Percentiles rank a stretch among this genome's conserved stretches.
These are phyloP conservation scores for Eueides isabella DNA, from an alignment of 1,140 invertebrate species.

Conservation along the genomic window DNA sequence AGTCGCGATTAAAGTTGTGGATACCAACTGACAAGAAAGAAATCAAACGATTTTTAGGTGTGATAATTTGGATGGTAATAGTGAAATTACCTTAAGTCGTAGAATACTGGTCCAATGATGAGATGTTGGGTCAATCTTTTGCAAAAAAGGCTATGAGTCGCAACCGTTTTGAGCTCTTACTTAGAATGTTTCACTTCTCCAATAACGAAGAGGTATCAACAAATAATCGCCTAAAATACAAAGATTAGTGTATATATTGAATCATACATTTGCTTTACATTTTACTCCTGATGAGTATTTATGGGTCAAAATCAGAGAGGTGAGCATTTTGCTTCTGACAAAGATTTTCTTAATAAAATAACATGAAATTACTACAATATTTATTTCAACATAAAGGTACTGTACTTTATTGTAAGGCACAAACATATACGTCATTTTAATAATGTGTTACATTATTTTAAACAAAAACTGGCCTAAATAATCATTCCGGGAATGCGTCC, in stretches of 20 bases:
- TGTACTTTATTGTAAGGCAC: too few species aligned
- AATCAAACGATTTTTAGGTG: constrained; percentile 47
- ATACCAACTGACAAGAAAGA: constrained; percentile 36
- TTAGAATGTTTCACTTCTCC: constrained; percentile 49
- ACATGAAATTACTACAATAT: too few species aligned
- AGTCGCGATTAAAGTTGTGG: constrained; percentile 36
- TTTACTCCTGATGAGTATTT: constrained; percentile 39
- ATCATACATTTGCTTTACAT: constrained; percentile 17
- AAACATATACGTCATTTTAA: too few species aligned
- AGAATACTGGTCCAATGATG: constrained; percentile 49
- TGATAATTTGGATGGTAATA: constrained; percentile 48
- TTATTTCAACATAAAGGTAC: too few species aligned
- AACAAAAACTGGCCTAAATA: too few species aligned
- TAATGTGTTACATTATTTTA: too few species aligned
- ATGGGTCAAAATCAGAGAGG: too few species aligned
- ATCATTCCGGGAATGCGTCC: too few species aligned
- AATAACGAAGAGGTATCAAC: constrained; percentile 31
- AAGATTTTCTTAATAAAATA: too few species aligned
- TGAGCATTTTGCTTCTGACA: too few species aligned
- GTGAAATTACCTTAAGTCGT: constrained; percentile 43
- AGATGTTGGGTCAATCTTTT: constrained; percentile 34
- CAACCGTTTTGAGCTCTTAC: constrained; percentile 49
- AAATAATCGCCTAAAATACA: too few species aligned
- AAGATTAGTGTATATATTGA: too few species aligned
- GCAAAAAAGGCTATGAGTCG: constrained; percentile 41